Conservation (phyloP, 2,797 vertebrate species). For the Acanthurus lineatus region DNA sequence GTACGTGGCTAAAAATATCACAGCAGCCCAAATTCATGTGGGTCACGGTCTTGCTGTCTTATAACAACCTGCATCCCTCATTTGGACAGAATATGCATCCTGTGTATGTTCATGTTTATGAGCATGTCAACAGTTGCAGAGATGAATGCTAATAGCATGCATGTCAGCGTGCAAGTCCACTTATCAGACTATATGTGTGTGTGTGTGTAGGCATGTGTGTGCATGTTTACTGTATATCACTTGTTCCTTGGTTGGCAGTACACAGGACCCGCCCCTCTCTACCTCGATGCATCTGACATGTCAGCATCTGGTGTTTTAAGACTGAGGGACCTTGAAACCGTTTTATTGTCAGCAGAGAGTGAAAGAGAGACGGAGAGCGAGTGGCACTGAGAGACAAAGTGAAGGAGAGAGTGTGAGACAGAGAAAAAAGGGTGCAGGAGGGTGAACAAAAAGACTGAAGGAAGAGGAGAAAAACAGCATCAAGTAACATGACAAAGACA, state of each 20-base stretch:
- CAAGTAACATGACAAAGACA: background rate
- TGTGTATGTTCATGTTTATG: too few relatives aligned
- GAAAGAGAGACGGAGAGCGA: background rate
- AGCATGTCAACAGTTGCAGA: too few relatives aligned
- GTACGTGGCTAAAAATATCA: too few relatives aligned
- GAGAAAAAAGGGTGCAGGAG: background rate
- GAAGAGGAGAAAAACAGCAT: background rate
- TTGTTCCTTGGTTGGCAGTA: constrained; percentile 12
- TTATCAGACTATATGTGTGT: background rate
- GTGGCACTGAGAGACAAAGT: background rate
- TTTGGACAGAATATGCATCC: too few relatives aligned
- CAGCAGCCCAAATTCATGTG: too few relatives aligned
- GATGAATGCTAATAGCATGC: too few relatives aligned
- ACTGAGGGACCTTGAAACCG: constrained; percentile 52
- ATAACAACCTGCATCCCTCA: too few relatives aligned
- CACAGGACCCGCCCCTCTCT: constrained; percentile 32
- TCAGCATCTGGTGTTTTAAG: constrained; percentile 41
- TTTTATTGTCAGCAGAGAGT: constrained; percentile 38
- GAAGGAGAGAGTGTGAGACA: background rate
- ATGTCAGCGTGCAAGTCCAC: background rate
- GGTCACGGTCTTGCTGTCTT: too few relatives aligned
- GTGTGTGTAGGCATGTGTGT: background rate
- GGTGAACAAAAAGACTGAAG: background rate
- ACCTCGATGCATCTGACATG: constrained; percentile 27
- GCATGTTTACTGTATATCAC: background rate